These are phyloP conservation scores for Spea bombifrons DNA, from an alignment of 2,113 vertebrate genomes.

Conservation along the genomic window DNA sequence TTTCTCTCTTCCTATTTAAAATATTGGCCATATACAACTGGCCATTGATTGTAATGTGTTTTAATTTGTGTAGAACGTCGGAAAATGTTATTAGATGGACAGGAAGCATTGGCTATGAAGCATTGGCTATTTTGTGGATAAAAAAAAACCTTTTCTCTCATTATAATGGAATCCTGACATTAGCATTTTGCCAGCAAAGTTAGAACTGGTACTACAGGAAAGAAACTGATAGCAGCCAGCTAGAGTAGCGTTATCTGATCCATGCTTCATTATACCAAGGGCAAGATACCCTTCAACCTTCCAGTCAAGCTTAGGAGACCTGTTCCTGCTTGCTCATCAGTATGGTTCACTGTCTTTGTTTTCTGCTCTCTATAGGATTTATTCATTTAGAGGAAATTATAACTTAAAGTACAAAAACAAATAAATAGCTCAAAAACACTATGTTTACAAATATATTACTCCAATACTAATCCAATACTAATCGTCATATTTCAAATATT, in stretches of 20 bases:
- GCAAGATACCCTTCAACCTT: slow-evolving; percentile 30
- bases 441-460: too few relatives aligned
- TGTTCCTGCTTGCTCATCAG: slow-evolving; percentile 12
- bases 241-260: slow-evolving; percentile 43
- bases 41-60: too few relatives aligned
- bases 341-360: slow-evolving; percentile 6
- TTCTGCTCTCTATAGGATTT: not conserved
- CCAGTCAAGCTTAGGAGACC: slow-evolving; percentile 15
- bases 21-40: too few relatives aligned
- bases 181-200: slow-evolving; percentile 42
- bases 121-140: not conserved
- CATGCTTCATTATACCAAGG: slow-evolving; percentile 30
- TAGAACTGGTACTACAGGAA: slow-evolving; percentile 40
- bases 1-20: too few relatives aligned
- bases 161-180: slow-evolving; percentile 35
- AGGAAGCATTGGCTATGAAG: not conserved
- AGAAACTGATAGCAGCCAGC: slow-evolving; percentile 40
- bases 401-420: too few relatives aligned
- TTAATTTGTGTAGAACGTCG: not conserved
- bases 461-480: too few relatives aligned
- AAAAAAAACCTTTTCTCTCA: not conserved
- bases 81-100: not conserved
- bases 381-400: too few relatives aligned
- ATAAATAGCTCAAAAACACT: too few relatives aligned
- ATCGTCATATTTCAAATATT: too few relatives aligned